Evolutionary conservation across 2,888 invertebrate genomes (phyloP), one percentile per base, ranked within the genome.

Genomic region (Eulithis prunata): DNA sequence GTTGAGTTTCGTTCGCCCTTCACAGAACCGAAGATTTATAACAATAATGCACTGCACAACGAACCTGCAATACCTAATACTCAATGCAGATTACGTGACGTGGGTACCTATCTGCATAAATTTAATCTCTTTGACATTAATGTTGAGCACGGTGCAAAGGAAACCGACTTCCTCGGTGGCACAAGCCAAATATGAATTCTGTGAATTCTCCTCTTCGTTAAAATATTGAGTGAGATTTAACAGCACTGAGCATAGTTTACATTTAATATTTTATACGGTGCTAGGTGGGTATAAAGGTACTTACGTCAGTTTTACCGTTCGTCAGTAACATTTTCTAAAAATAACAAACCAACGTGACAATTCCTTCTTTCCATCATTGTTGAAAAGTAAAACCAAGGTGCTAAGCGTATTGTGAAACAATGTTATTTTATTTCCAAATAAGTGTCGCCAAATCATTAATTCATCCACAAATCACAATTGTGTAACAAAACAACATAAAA

Each of bases 31-130:
- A 62, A 62, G 76, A 74, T 75, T 76, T 74, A 75, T 71, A 78
- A 79, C 77, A 77, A 77, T 77, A 76, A 77, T 82, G 79, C 81
- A 79, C 78, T 78, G 74, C 46, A 74, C 56, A 63, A 65, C 64
- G 66, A 69, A 55, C 62, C 66, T 57, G 59, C 64, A 67, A 71
- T 78, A 32, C 4, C 32, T 32, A 77, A 72, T 77, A 74, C 75
- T 72, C 76, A 63, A 78, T 72, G 78, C 76, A 77, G 78, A 80
- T 41, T 75, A 80, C 77, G 79, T 79, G 79, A 78, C 72, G 66
- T 62, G 74, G 66, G 64, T 70, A 64, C 66, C 38, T 67, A 64
- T 66, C 38, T 67, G 75, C 80, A 78, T 69, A 69, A 59, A 62
- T 69, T 73, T 68, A 73, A 75, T 78, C 72, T 62, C 71, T 74